Evolutionary conservation across 1,140 invertebrate species (phyloP), one percentile per base, ranked within the genome.

Genomic region (Steinernema feltiae): DNA sequence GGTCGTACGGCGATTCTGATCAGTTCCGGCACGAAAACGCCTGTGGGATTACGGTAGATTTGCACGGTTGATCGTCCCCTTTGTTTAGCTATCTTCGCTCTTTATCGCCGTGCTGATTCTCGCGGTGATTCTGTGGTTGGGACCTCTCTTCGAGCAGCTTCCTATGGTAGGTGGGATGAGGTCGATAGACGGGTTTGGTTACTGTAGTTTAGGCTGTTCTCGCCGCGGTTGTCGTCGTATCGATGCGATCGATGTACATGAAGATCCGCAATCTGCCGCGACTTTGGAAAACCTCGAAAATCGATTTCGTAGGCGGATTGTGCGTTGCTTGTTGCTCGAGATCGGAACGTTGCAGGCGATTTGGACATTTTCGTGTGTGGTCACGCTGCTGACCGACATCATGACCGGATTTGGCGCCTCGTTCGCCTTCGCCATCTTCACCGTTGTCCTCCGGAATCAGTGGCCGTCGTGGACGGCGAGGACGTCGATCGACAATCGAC

Each of bases 381-480:
- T 30, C 7, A 71, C 70, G 32, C 2, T 30, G 12, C 12, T 32
- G 12, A 35, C 70, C 15, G 70, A 71, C 29, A 24, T 71, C 70
- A 71, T 71, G 70, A 53, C 32, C 32, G 70, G 70, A 29, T 53
- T 71, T n/a, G 70, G 12, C 12, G 32, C 46, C 21, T 71, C 70
- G 7, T 32, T 71, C 70, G 70, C 70, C 24, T 71, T 71, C 29
- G 70, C 46, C 12, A 71, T 71, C 32, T 53, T 71, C 70, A 71
- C 70, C 46, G 70, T 71, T 27, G 70, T 71, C 70, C 46, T 71
- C 2, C n/a, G n/a, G n/a, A n/a, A n/a, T n/a, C n/a, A n/a, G n/a
- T n/a, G 35, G 35, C 35, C 35, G 7, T 41, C 35, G 7, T 41
- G 35, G 35, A 41, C 35, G 35, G 35, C 35, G 35, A 41, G 18